Percentiles rank a stretch among this genome's conserved stretches.
Evolutionary conservation across 1,140 invertebrate genomes (phyloP).

Genomic region (Lamellibrachia luymesi): DNA sequence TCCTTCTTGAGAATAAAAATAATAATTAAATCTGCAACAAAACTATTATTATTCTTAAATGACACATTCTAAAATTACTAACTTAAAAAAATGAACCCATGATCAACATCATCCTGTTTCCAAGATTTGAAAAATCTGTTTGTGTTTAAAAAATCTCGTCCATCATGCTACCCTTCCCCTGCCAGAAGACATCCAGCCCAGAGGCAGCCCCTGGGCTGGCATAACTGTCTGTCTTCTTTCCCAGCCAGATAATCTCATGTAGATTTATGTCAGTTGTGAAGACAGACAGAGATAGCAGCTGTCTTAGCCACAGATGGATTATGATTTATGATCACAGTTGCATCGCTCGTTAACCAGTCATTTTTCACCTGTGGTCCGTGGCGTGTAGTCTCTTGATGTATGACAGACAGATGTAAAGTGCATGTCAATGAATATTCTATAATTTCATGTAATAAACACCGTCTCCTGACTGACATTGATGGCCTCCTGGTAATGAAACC

Average conservation of each 20-base stretch:
- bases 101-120: not conserved
- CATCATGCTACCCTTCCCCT: not conserved
- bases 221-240: not conserved
- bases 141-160: not conserved
- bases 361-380: not conserved
- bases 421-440: not conserved
- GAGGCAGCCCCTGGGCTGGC: not conserved
- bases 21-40: not conserved
- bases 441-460: slow-evolving; percentile 5
- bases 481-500: not conserved
- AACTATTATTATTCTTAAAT: not conserved
- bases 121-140: not conserved
- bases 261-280: slow-evolving; percentile 1
- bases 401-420: slow-evolving; percentile 4
- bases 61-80: not conserved
- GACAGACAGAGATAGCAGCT: not conserved
- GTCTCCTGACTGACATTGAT: not conserved
- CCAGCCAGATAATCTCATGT: not conserved
- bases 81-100: not conserved
- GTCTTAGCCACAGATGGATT: not conserved
- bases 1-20: not conserved
- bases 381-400: not conserved
- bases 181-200: not conserved
- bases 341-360: not conserved
- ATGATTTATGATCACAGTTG: not conserved